Conservation (phyloP, 2,797 vertebrate species). For the Lithobates pipiens region DNA sequence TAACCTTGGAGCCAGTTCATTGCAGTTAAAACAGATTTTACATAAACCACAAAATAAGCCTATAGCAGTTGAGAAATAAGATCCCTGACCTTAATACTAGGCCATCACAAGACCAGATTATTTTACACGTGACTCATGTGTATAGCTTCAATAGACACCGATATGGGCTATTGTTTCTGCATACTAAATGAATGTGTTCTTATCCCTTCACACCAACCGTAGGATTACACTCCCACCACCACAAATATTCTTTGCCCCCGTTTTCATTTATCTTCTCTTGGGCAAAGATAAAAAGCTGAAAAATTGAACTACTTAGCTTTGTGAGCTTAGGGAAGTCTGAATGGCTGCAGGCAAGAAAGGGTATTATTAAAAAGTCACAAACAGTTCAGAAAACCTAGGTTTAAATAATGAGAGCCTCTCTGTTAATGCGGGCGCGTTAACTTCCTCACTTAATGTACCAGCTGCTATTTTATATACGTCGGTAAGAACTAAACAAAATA, state of each 20-base stretch:
- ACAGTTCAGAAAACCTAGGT: constrained; percentile 59
- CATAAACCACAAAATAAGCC: not conserved
- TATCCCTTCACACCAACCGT: constrained; percentile 33
- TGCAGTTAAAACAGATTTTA: not conserved
- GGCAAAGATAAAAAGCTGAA: constrained; percentile 61
- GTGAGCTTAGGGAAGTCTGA: constrained; percentile 56
- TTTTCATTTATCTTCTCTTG: constrained; percentile 58
- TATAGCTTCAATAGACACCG: constrained; percentile 9
- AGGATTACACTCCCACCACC: constrained; percentile 35
- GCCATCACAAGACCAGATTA: constrained; percentile 4
- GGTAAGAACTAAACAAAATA: constrained; percentile 38
- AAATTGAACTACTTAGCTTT: constrained; percentile 63
- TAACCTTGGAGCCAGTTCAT: not conserved
- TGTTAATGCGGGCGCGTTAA: constrained; percentile 53
- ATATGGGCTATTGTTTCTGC: constrained; percentile 14
- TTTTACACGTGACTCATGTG: constrained; percentile 6
- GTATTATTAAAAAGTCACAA: constrained; percentile 62
- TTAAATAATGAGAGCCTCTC: constrained; percentile 58
- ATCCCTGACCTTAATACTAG: not conserved
- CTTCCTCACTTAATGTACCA: constrained; percentile 57
- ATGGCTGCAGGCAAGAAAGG: constrained; percentile 56
- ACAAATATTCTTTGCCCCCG: constrained; percentile 47
- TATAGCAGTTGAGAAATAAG: constrained; percentile 2
- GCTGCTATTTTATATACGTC: constrained; percentile 54
- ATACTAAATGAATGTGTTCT: constrained; percentile 39